These are phyloP conservation scores for Spialia ferax DNA, from an alignment of 2,888 invertebrate species.

Conservation along the genomic window DNA sequence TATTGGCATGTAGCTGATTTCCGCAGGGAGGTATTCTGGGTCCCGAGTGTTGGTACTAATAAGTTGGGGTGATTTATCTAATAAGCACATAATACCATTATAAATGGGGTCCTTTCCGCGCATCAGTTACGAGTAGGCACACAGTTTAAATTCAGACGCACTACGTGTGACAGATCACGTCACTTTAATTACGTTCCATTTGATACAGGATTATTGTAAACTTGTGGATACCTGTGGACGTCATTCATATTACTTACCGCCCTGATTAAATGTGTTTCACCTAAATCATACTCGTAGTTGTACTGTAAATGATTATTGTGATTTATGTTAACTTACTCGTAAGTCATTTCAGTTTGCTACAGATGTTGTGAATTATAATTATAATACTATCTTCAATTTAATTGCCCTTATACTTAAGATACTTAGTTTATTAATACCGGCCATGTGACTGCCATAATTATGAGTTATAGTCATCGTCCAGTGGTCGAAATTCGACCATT, in stretches of 20 bases:
- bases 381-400: not conserved
- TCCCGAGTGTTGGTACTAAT: constrained; percentile 21
- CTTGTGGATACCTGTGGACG: not conserved
- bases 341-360: not conserved
- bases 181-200: constrained; percentile 14
- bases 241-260: not conserved
- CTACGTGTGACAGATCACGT: constrained; percentile 2
- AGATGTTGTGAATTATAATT: no score
- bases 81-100: constrained; percentile 33
- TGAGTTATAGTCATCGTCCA: no score
- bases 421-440: no score
- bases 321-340: not conserved
- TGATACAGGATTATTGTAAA: constrained; percentile 8
- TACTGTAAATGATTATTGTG: not conserved
- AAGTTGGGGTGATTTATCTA: constrained; percentile 32
- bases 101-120: constrained; percentile 21
- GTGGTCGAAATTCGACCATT: no score
- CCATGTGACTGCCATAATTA: no score
- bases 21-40: not conserved
- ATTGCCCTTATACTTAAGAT: not conserved
- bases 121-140: constrained; percentile 22
- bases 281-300: not conserved
- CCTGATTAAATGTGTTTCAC: not conserved
- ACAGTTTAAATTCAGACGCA: constrained; percentile 25
- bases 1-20: not conserved